These are phyloP conservation scores for Porites cylindrica DNA, from an alignment of 92 coral and sea anemone genomes.

Conservation along the genomic window DNA sequence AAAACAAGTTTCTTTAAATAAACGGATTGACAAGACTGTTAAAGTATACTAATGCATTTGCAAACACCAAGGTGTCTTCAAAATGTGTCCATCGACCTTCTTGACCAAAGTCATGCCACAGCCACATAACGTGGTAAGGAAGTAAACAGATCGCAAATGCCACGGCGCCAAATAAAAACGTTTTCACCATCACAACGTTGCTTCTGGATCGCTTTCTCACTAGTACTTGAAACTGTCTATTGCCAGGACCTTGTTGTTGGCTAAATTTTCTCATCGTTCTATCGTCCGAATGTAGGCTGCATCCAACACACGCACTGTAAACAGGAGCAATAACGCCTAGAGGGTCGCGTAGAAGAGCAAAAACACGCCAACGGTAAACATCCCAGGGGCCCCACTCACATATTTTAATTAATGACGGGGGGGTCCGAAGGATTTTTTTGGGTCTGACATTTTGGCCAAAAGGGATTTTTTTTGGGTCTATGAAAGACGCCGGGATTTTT, in stretches of 20 bases:
- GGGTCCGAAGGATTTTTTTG: too few relatives aligned
- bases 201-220: slow-evolving; percentile 36
- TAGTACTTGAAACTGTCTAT: slow-evolving; percentile 24
- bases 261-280: slow-evolving; percentile 32
- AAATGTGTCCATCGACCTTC: slow-evolving; percentile 63
- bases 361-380: slow-evolving; percentile 70
- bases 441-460: too few relatives aligned
- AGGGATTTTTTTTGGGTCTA: too few relatives aligned
- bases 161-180: slow-evolving; percentile 74
- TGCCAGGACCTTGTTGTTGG: slow-evolving; percentile 26
- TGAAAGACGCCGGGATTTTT: too few relatives aligned
- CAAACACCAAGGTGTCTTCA: slow-evolving; percentile 47
- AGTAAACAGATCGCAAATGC: slow-evolving; percentile 78
- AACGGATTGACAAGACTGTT: slow-evolving; percentile 88
- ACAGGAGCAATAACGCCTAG: slow-evolving; percentile 65
- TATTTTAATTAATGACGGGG: too few relatives aligned
- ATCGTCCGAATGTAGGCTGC: slow-evolving; percentile 45
- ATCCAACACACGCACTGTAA: slow-evolving; percentile 61
- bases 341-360: slow-evolving; percentile 74
- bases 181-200: slow-evolving; percentile 67
- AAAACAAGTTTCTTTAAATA: too few relatives aligned
- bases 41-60: slow-evolving; percentile 68
- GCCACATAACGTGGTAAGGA: slow-evolving; percentile 82
- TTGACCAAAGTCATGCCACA: slow-evolving; percentile 81
- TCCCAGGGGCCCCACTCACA: too few relatives aligned